Evolutionary conservation across 2,113 vertebrate species (phyloP).

Genomic region (Pipra filicauda): DNA sequence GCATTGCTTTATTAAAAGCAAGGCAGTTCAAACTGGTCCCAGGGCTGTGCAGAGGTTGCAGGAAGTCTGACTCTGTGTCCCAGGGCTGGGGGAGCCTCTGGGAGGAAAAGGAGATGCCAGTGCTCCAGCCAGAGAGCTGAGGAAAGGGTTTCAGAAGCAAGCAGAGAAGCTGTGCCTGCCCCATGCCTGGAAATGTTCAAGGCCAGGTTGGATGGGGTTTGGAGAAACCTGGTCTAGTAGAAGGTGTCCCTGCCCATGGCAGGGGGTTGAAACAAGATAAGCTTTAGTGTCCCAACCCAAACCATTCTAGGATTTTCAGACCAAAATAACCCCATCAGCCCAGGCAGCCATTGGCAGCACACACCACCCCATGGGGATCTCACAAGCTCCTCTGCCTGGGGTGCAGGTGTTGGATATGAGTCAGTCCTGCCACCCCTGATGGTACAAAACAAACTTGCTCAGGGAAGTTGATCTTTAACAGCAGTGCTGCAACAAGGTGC

Average conservation of each 20-base stretch:
- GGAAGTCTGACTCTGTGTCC: neutral
- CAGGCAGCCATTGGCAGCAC: neutral
- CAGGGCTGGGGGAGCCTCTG: neutral
- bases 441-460: neutral
- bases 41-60: neutral
- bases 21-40: neutral
- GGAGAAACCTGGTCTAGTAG: neutral
- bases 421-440: neutral
- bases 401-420: rapidly evolving
- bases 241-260: neutral
- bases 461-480: neutral
- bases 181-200: neutral
- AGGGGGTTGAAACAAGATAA: neutral
- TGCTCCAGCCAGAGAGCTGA: rapidly evolving
- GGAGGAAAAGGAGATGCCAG: neutral
- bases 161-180: neutral
- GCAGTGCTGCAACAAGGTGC: neutral
- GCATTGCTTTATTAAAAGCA: neutral
- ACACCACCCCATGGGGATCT: neutral
- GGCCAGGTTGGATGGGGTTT: neutral
- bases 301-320: neutral
- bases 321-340: too few species aligned
- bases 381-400: neutral
- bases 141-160: neutral
- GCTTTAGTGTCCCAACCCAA: neutral